Evolutionary conservation across 2,113 vertebrate genomes (phyloP), one percentile per base, ranked within the genome.

Genomic region (Ophiodon elongatus): DNA sequence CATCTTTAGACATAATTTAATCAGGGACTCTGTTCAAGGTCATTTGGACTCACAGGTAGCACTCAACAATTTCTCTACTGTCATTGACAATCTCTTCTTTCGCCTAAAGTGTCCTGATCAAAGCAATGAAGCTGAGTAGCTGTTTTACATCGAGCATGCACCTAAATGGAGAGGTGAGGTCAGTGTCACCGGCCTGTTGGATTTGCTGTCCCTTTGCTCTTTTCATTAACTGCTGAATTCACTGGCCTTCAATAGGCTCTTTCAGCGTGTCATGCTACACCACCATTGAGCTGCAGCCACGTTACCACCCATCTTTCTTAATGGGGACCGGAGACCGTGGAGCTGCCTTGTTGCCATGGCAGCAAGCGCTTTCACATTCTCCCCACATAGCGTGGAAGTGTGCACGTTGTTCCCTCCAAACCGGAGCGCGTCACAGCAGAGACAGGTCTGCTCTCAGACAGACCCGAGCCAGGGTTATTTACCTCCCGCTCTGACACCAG

Each of bases 341-440:
- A 94, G 90, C 93, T 92, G 92, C 85, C 93, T 89, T 94, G 94
- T 95, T 94, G 93, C 92, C 93, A 96, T 96, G 93, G 94, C 94
- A 95, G 94, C 93, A 79, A 78, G 90, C 64, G 76, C 87, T 93
- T 95, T 94, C 91, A 85, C 93, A 94, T 95, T 95, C 94, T 93
- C 92, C 83, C 91, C 93, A 94, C 94, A 94, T 91, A 91, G 82
- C 43, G 80, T 83, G 81, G 90, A 91, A 14, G 87, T 70, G 82
- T 87, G 86, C 88, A 90, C 82, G 89, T 87, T 79, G 83, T 78
- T 90, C 67, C 77, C 52, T 86, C 83, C 76, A 66, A 91, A 89
- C 82, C 64, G 54, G 84, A 86, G 82, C 80, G 39, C 76, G 56
- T 70, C 83, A 80, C 73, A 72, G 77, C 65, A 77, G 63, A 82